Evolutionary conservation across 2,797 vertebrate genomes (phyloP).

Genomic region (Enteromius treurensis): DNA sequence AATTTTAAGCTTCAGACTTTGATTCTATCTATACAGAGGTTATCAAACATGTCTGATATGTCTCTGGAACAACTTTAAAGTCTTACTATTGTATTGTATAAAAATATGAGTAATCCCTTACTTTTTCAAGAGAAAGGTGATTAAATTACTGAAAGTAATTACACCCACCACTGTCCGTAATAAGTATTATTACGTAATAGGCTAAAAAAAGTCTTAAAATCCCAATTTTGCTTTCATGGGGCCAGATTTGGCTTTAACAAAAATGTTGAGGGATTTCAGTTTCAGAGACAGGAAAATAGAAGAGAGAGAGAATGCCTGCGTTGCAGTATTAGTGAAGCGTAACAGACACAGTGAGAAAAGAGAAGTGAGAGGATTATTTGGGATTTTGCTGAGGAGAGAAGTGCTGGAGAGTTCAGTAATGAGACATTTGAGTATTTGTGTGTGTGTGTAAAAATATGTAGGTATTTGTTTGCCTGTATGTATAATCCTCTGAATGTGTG

Average conservation of each 20-base stretch:
- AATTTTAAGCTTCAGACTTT: too few relatives aligned
- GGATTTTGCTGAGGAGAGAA: slow-evolving; percentile 48
- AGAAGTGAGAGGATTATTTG: slow-evolving; percentile 42
- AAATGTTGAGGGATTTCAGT: not conserved
- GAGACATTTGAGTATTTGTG: slow-evolving; percentile 22
- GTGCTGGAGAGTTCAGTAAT: slow-evolving; percentile 43
- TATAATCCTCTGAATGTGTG: slow-evolving; percentile 20
- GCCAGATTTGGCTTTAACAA: slow-evolving; percentile 2
- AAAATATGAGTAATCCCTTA: too few relatives aligned
- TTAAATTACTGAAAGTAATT: too few relatives aligned
- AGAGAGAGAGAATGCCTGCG: slow-evolving; percentile 1
- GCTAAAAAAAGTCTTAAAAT: not conserved
- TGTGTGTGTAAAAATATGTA: slow-evolving; percentile 21
- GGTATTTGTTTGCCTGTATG: not conserved
- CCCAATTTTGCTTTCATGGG: not conserved
- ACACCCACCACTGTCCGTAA: not conserved
- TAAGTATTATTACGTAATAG: not conserved
- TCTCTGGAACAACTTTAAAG: too few relatives aligned
- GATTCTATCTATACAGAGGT: too few relatives aligned
- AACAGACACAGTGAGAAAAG: slow-evolving; percentile 11
- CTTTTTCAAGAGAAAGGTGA: too few relatives aligned
- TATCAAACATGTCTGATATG: too few relatives aligned
- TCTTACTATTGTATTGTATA: too few relatives aligned
- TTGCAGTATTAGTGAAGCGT: not conserved
- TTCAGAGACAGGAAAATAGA: slow-evolving; percentile 12